A percentile compares a stretch with the other conserved stretches of the same genome.
These are phyloP conservation scores for Pollachius pollachius DNA, from an alignment of 2,113 vertebrate species.

Conservation along the genomic window DNA sequence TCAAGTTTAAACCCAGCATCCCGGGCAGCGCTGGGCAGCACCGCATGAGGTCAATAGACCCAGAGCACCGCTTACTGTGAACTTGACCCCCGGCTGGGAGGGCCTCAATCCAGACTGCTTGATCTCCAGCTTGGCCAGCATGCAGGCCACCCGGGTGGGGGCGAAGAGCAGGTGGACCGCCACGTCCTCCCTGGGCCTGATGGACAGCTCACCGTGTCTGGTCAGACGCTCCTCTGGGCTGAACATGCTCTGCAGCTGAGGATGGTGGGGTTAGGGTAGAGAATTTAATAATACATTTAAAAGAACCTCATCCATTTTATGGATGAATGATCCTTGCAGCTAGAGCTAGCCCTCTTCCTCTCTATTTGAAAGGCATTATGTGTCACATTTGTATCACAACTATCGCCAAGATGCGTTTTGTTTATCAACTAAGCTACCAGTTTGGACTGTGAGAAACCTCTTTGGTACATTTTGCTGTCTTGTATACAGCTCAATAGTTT, in stretches of 20 bases:
- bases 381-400: too few relatives aligned
- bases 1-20: too few relatives aligned
- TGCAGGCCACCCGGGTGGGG: constrained; percentile 88
- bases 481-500: neutral
- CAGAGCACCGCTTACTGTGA: constrained; percentile 79
- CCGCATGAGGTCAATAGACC: too few relatives aligned
- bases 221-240: constrained; percentile 85
- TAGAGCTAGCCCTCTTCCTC: too few relatives aligned
- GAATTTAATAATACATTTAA: neutral
- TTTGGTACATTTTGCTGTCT: neutral
- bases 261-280: constrained; percentile 14
- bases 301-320: too few relatives aligned
- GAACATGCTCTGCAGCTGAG: constrained; percentile 88
- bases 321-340: too few relatives aligned
- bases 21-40: too few relatives aligned
- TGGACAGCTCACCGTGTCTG: constrained; percentile 83
- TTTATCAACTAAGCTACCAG: neutral
- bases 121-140: constrained; percentile 95
- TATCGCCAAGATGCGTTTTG: neutral
- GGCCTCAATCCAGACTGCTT: constrained; percentile 84
- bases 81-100: constrained; percentile 87
- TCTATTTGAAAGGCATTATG: too few relatives aligned
- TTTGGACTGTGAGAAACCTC: neutral
- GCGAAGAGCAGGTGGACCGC: constrained; percentile 85
- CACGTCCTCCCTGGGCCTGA: constrained; percentile 85